Evolutionary conservation across 2,113 vertebrate genomes (phyloP), one percentile per base, ranked within the genome.

Genomic region (Casuarius casuarius): DNA sequence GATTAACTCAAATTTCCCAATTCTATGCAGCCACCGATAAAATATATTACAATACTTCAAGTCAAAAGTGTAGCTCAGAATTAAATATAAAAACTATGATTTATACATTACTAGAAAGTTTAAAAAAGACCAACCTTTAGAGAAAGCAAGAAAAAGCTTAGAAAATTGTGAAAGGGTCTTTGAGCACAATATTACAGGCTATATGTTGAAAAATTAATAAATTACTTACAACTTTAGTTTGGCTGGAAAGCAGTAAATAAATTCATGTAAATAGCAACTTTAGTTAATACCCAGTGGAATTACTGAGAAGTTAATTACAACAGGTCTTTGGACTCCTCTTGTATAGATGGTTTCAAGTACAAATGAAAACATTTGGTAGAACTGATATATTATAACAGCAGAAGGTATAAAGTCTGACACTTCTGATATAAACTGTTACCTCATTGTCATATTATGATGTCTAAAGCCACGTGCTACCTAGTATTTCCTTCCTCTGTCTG

Each of bases 61-160:
- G 96, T 96, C 97, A 94, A 85, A 96, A 97, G 90, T 96, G 95
- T 97, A 96, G 95, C 93, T 97, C 92, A 92, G 84, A 97, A 97
- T 98, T 98, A 98, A 98, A 98, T 98, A 98, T 98, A 98, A 98
- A 98, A 98, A 95, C 96, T 97, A 97, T 97, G 95, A 96, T 97
- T 97, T 98, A 94, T 97, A 98, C 97, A 96, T 97, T 98, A 94
- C 97, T 98, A 98, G 79, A 98, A 98, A 98, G 94, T 88, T 93
- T 98, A 86, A 94, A 98, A 98, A 98, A 98, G 96, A 94, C 89
- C 90, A 94, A 95, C 63, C 56, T 92, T 96, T 80, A 96, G 94
- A 97, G 86, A 97, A 91, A 96, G 86, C 95, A 97, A 96, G 96
- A 95, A 96, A 96, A 94, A 94, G 76, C 88, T 97, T 98, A 97